phyloP scores from a whole-genome alignment of 2,113 vertebrate species.

The Heptranchias perlo region DNA sequence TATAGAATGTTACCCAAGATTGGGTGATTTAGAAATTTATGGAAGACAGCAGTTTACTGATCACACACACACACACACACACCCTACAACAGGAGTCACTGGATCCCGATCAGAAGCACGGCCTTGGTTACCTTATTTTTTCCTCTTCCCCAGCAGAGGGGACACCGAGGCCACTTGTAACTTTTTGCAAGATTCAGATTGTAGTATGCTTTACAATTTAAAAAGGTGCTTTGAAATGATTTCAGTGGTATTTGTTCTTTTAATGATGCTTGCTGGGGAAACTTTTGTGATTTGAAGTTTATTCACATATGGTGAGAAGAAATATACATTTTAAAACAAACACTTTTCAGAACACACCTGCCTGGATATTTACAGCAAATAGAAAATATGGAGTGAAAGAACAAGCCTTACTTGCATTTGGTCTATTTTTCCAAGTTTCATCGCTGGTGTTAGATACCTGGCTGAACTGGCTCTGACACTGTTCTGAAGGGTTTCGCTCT shows the following conservation, averaged over 20 bases:
- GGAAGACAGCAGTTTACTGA: not conserved
- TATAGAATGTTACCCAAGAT: not conserved
- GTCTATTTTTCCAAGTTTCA: conserved; percentile 83
- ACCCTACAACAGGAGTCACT: no score
- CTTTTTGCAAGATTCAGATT: not conserved
- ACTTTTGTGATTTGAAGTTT: not conserved
- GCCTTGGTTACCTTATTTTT: not conserved
- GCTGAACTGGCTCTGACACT: conserved; percentile 90
- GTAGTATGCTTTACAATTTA: not conserved
- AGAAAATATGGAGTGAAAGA: not conserved
- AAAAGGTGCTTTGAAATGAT: not conserved
- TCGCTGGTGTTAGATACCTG: conserved; percentile 89
- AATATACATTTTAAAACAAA: not conserved
- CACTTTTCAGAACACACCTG: not conserved
- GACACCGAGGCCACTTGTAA: not conserved
- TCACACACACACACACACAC: no score
- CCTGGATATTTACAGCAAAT: not conserved
- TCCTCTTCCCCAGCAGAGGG: not conserved
- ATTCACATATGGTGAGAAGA: not conserved
- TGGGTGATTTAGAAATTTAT: not conserved
- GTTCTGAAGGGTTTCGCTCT: conserved; percentile 85
- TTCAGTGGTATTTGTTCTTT: not conserved
- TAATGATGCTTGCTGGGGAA: not conserved
- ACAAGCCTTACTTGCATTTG: conserved; percentile 64
- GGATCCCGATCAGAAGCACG: not conserved